phyloP scores from a whole-genome alignment of 2,888 invertebrate species.

The Leucophora obtusa region DNA sequence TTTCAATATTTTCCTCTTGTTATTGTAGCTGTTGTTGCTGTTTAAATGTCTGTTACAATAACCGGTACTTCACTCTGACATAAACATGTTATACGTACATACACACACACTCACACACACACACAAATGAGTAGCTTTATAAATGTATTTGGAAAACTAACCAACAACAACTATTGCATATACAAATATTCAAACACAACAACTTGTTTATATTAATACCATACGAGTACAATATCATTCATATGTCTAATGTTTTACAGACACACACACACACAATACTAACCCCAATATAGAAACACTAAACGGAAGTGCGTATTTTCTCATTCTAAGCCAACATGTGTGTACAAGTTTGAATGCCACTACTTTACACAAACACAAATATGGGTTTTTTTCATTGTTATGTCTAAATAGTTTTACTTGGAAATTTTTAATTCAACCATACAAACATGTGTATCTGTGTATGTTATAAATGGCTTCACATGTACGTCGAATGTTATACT shows the following conservation, averaged over 20 bases:
- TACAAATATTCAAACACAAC: constrained; percentile 12
- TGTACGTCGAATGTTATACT: not conserved
- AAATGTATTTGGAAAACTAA: constrained; percentile 18
- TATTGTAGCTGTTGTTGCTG: constrained; percentile 34
- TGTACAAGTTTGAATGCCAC: constrained; percentile 10
- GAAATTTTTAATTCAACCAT: constrained; percentile 47
- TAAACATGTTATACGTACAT: constrained; percentile 33
- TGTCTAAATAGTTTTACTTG: constrained; percentile 43
- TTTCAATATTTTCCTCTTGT: constrained; percentile 35
- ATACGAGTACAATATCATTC: constrained; percentile 57
- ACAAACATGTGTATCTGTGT: constrained; percentile 15
- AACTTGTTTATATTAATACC: constrained; percentile 51
- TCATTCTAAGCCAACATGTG: constrained; percentile 46
- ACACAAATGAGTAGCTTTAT: constrained; percentile 2
- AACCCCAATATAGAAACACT: too few relatives aligned
- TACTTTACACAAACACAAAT: not conserved
- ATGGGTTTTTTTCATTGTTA: not conserved
- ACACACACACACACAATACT: constrained; percentile 15
- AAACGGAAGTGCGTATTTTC: constrained; percentile 60
- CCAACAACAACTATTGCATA: constrained; percentile 22
- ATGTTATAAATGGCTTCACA: not conserved
- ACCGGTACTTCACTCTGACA: constrained; percentile 53
- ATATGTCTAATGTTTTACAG: constrained; percentile 50
- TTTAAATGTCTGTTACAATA: constrained; percentile 57
- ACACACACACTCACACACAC: not conserved